phyloP scores from a whole-genome alignment of 2,888 invertebrate genomes.

The Unio delphinus region DNA sequence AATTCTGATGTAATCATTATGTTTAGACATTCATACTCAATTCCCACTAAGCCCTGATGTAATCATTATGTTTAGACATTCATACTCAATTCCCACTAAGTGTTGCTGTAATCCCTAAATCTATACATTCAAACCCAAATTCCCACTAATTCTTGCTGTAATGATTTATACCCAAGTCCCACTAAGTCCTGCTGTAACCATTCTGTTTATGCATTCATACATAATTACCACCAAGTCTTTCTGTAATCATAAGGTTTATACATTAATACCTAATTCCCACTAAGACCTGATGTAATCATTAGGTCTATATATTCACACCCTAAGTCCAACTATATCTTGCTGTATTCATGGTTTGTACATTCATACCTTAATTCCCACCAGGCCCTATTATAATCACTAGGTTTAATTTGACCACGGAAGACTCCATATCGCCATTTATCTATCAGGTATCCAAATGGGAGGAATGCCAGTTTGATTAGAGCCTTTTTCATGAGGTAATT shows the following conservation, averaged over 20 bases:
- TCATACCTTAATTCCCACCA: conserved; percentile 71
- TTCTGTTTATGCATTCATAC: too few species aligned
- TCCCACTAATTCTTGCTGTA: too few species aligned
- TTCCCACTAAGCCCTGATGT: neutral
- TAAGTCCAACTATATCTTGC: too few species aligned
- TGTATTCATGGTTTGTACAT: neutral
- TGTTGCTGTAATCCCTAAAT: conserved; percentile 63
- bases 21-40: too few species aligned
- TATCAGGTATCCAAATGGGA: conserved; percentile 72
- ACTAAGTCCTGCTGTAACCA: too few species aligned
- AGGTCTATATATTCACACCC: too few species aligned
- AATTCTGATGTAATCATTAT: too few species aligned
- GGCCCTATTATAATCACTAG: conserved; percentile 64
- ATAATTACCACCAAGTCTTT: too few species aligned
- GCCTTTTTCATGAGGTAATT: conserved; percentile 73
- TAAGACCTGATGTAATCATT: too few species aligned
- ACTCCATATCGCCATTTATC: conserved; percentile 73
- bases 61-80: neutral
- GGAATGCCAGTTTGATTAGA: conserved; percentile 71
- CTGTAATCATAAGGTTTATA: too few species aligned
- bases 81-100: conserved; percentile 71
- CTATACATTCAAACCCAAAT: neutral
- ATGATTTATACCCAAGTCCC: too few species aligned
- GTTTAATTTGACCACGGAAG: conserved; percentile 60
- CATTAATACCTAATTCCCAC: too few species aligned